These are phyloP conservation scores for Diacarnus erythraeanus DNA, from an alignment of 37 sponge, comb jelly and placozoan species.

Conservation along the genomic window DNA sequence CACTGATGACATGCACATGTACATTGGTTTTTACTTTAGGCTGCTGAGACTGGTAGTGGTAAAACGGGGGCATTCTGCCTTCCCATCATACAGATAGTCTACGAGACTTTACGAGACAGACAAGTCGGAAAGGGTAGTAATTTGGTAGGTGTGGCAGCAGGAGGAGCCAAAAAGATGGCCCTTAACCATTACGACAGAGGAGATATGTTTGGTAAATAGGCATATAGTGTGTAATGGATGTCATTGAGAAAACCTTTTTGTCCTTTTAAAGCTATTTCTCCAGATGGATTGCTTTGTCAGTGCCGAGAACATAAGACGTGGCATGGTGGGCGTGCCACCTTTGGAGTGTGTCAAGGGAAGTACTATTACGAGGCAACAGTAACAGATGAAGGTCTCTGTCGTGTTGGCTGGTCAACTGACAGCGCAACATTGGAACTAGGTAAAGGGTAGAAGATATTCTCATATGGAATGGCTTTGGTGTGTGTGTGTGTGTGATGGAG, in stretches of 20 bases:
- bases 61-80: slow-evolving; percentile 96
- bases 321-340: slow-evolving; percentile 80
- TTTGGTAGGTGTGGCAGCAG: background rate
- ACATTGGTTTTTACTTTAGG: slow-evolving; percentile 42
- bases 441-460: background rate
- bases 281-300: slow-evolving; percentile 89
- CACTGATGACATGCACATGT: background rate
- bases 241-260: background rate
- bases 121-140: slow-evolving; percentile 27
- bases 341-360: slow-evolving; percentile 68
- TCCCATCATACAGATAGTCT: slow-evolving; percentile 89
- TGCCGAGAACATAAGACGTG: slow-evolving; percentile 80
- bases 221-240: background rate
- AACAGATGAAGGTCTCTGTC: slow-evolving; percentile 95
- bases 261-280: slow-evolving; percentile 68
- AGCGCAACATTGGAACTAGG: slow-evolving; percentile 83
- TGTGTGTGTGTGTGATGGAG: slow-evolving; percentile 64
- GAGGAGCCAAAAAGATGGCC: slow-evolving; percentile 27
- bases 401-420: slow-evolving; percentile 89
- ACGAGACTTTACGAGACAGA: slow-evolving; percentile 75
- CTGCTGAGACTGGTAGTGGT: slow-evolving; percentile 96
- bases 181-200: slow-evolving; percentile 77
- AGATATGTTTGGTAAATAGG: slow-evolving; percentile 61
- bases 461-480: background rate
- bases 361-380: slow-evolving; percentile 91